These are phyloP conservation scores for Drosophila tanythrix DNA, from an alignment of 2,888 invertebrate genomes.

Conservation along the genomic window DNA sequence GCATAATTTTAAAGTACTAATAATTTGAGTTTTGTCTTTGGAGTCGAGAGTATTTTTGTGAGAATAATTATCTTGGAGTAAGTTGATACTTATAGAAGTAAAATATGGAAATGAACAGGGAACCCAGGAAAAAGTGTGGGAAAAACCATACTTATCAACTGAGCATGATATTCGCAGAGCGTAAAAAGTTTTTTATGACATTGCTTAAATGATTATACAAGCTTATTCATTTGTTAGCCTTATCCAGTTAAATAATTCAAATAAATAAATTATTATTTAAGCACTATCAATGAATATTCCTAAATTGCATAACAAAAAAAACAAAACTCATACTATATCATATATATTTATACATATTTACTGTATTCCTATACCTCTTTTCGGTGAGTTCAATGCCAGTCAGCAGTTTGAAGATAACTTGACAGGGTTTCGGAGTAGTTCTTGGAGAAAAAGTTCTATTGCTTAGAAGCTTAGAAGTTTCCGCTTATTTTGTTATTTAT, in stretches of 20 bases:
- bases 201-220: not conserved
- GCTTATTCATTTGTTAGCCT: not conserved
- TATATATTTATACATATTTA: not conserved
- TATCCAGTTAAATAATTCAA: not conserved
- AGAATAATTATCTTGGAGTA: not conserved
- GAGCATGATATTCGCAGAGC: not conserved
- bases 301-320: not conserved
- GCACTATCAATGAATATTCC: not conserved
- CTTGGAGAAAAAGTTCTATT: conserved; percentile 9
- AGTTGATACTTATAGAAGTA: not conserved
- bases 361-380: not conserved
- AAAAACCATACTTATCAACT: not conserved
- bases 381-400: not conserved
- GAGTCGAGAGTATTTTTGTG: not conserved
- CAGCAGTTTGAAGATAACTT: not conserved
- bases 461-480: conserved; percentile 20
- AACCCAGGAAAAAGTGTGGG: not conserved
- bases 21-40: not conserved
- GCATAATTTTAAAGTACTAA: not conserved
- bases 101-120: not conserved
- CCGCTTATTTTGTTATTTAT: not conserved
- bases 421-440: not conserved
- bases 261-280: not conserved
- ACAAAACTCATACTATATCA: not conserved
- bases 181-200: not conserved